Conservation (phyloP, 2,888 invertebrate species). For the Athalia cordata region DNA sequence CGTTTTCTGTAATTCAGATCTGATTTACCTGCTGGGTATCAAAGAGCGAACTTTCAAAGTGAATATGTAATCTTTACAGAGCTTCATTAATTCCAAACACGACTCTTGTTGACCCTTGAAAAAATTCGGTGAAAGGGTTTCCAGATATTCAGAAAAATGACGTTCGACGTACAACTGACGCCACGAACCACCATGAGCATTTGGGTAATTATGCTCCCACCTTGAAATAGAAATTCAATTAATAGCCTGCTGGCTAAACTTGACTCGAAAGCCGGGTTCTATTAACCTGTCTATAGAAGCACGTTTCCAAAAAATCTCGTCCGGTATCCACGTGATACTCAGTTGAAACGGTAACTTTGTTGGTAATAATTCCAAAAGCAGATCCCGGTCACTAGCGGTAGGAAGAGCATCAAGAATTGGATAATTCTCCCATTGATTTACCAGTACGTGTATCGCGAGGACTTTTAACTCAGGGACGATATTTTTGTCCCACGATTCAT, state of each 20-base stretch:
- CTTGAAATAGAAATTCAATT: constrained; percentile 50
- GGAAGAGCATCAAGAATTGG: constrained; percentile 77
- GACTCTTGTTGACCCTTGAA: constrained; percentile 58
- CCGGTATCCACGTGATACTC: constrained; percentile 67
- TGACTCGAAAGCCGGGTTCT: too few relatives aligned
- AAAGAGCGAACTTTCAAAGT: constrained; percentile 60
- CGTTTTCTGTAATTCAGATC: neutral
- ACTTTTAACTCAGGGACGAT: constrained; percentile 60
- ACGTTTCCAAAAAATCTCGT: constrained; percentile 81
- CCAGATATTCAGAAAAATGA: constrained; percentile 67
- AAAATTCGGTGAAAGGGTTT: constrained; percentile 60
- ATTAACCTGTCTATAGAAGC: constrained; percentile 70
- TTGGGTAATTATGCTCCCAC: constrained; percentile 62
- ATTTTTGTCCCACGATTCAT: constrained; percentile 61
- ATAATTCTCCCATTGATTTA: constrained; percentile 68
- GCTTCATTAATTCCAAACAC: constrained; percentile 57
- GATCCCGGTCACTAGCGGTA: constrained; percentile 76
- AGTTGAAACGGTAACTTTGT: constrained; percentile 77
- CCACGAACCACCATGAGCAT: constrained; percentile 66
- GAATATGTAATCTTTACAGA: constrained; percentile 58
- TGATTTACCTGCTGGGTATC: constrained; percentile 60
- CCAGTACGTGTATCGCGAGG: constrained; percentile 61
- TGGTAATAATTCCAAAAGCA: constrained; percentile 79
- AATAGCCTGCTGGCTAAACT: too few relatives aligned
- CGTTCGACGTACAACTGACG: constrained; percentile 68